A percentile compares a stretch with the other conserved stretches of the same genome.
Evolutionary conservation across 2,797 vertebrate genomes (phyloP).

Genomic region (Anabacerthia variegaticeps): DNA sequence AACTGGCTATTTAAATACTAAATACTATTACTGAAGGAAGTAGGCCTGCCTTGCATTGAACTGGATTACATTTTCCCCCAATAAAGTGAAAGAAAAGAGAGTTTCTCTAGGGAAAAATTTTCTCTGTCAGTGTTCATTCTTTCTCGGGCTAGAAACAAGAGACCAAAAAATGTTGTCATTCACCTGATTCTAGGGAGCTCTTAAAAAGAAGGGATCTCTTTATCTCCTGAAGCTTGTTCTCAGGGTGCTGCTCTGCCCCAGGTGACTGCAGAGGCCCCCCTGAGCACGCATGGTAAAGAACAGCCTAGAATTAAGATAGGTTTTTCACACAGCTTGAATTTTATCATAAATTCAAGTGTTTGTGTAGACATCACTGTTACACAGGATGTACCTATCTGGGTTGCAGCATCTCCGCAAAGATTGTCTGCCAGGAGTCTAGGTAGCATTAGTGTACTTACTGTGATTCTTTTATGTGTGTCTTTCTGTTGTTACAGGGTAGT

Average conservation of each 20-base stretch:
- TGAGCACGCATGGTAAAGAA: rapidly evolving
- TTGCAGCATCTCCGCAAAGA: background rate
- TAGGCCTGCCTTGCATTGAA: background rate
- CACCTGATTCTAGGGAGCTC: background rate
- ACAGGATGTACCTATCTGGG: background rate
- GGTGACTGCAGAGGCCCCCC: background rate
- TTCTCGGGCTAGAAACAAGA: background rate
- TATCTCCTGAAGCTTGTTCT: background rate
- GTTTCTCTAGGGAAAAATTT: background rate
- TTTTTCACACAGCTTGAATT: background rate
- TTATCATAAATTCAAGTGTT: background rate
- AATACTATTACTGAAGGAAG: background rate
- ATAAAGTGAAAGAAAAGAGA: background rate
- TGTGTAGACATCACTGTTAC: background rate
- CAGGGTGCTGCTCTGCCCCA: background rate
- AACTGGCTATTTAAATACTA: background rate
- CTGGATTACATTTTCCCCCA: background rate
- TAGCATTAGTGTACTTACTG: background rate
- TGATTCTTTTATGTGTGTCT: background rate
- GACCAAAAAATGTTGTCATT: background rate
- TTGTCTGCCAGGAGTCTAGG: background rate
- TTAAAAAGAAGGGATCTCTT: background rate
- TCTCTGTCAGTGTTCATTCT: background rate
- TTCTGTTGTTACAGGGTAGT: background rate
- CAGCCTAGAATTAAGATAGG: rapidly evolving